These are phyloP conservation scores for Pseudomyrmex concolor DNA, from an alignment of 1,140 invertebrate species.

Conservation along the genomic window DNA sequence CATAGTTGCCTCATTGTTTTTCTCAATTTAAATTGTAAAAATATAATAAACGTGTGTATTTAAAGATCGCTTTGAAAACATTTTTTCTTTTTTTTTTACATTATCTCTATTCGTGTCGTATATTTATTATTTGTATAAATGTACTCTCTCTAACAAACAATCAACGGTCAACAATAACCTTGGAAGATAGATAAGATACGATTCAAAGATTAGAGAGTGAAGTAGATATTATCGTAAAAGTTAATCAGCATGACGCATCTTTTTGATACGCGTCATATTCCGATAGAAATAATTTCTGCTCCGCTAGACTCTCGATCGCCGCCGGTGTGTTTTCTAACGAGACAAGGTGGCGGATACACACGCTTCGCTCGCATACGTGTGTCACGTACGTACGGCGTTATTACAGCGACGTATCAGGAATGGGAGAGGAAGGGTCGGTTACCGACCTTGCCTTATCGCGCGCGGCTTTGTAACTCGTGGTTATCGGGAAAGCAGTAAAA, in stretches of 20 bases:
- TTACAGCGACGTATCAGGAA: constrained; percentile 47
- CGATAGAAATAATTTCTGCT: constrained; percentile 45
- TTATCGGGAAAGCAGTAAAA: constrained; percentile 73
- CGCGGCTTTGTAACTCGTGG: constrained; percentile 63
- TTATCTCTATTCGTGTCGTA: neutral
- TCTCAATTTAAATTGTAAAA: no score
- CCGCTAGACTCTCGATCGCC: constrained; percentile 30
- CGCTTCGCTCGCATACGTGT: constrained; percentile 38
- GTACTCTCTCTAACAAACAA: neutral
- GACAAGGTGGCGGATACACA: constrained; percentile 42
- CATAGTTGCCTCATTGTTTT: neutral
- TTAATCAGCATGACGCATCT: constrained; percentile 1
- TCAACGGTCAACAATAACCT: neutral
- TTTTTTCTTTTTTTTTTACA: no score
- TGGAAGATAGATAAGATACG: neutral
- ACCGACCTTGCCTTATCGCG: constrained; percentile 77
- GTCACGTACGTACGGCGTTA: constrained; percentile 35
- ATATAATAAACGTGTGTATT: no score
- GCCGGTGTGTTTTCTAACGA: constrained; percentile 8
- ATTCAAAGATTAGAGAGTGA: constrained; percentile 10
- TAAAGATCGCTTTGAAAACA: no score
- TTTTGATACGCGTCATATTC: neutral
- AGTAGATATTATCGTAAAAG: neutral
- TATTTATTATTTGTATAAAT: neutral
- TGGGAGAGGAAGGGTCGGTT: constrained; percentile 66